These are phyloP conservation scores for Drosophila atroscutellata DNA, from an alignment of 2,888 invertebrate species.

Conservation along the genomic window DNA sequence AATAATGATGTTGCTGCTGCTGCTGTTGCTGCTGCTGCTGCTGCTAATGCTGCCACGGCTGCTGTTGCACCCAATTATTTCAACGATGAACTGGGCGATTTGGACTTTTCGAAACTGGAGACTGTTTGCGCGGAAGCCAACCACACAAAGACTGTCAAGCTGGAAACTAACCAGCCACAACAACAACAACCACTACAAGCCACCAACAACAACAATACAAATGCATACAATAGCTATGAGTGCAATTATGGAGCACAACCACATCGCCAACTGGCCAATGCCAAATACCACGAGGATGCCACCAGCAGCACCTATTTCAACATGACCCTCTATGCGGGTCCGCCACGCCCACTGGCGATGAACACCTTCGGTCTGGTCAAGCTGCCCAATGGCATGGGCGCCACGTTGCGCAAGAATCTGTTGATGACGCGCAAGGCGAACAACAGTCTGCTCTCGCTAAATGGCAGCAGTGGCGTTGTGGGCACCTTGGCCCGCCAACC, in stretches of 20 bases:
- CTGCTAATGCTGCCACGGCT: not conserved
- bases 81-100: conserved; percentile 63
- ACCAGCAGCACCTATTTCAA: conserved; percentile 64
- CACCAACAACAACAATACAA: conserved; percentile 37
- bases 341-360: conserved; percentile 78
- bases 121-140: conserved; percentile 68
- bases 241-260: conserved; percentile 33
- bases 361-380: conserved; percentile 81
- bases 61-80: conserved; percentile 39
- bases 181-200: conserved; percentile 29
- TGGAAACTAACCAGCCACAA: conserved; percentile 59
- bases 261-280: conserved; percentile 59
- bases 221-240: conserved; percentile 37
- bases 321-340: conserved; percentile 73
- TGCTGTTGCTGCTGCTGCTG: conserved; percentile 14
- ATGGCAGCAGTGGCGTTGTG: conserved; percentile 76
- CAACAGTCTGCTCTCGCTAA: conserved; percentile 75
- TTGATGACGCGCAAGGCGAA: conserved; percentile 82
- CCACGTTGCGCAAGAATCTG: conserved; percentile 80
- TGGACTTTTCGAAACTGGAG: conserved; percentile 78
- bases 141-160: conserved; percentile 75
- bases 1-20: conserved; percentile 17
- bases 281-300: conserved; percentile 77
- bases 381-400: conserved; percentile 75
- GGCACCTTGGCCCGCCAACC: conserved; percentile 66